Conservation (phyloP, 1,140 invertebrate species). For the Drosophila truncata region DNA sequence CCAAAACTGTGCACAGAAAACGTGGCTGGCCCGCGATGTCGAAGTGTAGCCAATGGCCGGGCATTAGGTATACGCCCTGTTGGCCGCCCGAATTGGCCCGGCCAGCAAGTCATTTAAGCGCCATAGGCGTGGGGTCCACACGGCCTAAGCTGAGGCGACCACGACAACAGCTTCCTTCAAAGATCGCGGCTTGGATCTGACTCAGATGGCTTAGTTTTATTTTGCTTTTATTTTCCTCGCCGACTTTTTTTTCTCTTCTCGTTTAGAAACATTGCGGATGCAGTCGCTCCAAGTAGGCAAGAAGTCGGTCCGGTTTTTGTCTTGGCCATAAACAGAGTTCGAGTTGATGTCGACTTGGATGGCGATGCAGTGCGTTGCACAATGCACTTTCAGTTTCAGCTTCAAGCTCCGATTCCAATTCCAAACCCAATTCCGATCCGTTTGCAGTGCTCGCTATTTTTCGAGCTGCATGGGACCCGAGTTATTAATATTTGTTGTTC, state of each 20-base stretch:
- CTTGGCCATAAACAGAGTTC: slow-evolving; percentile 75
- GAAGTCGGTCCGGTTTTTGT: slow-evolving; percentile 80
- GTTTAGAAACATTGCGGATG: slow-evolving; percentile 81
- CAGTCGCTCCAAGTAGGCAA: slow-evolving; percentile 60
- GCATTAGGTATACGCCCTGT: slow-evolving; percentile 73
- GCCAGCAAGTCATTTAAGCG: slow-evolving; percentile 76
- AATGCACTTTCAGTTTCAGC: slow-evolving; percentile 59
- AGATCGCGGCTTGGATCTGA: slow-evolving; percentile 43
- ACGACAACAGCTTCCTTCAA: slow-evolving; percentile 68
- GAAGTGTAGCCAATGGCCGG: slow-evolving; percentile 34
- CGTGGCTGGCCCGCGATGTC: slow-evolving; percentile 31
- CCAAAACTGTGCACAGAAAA: slow-evolving; percentile 64
- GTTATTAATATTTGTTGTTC: slow-evolving; percentile 54
- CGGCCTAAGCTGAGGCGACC: slow-evolving; percentile 34
- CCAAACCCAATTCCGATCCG: slow-evolving; percentile 23
- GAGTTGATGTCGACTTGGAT: slow-evolving; percentile 56
- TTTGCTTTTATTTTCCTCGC: slow-evolving; percentile 32
- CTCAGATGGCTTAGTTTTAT: slow-evolving; percentile 38
- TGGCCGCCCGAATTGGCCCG: slow-evolving; percentile 54
- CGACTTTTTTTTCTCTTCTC: slow-evolving; percentile 41
- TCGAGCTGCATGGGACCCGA: neutral
- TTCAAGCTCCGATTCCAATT: slow-evolving; percentile 29
- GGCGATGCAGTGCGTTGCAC: slow-evolving; percentile 70
- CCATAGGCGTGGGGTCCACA: slow-evolving; percentile 62
- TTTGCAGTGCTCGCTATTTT: slow-evolving; percentile 38